Base-by-base conservation (phyloP, 1,140 invertebrate genomes). In the Ceratosolen fusciceps region DNA sequence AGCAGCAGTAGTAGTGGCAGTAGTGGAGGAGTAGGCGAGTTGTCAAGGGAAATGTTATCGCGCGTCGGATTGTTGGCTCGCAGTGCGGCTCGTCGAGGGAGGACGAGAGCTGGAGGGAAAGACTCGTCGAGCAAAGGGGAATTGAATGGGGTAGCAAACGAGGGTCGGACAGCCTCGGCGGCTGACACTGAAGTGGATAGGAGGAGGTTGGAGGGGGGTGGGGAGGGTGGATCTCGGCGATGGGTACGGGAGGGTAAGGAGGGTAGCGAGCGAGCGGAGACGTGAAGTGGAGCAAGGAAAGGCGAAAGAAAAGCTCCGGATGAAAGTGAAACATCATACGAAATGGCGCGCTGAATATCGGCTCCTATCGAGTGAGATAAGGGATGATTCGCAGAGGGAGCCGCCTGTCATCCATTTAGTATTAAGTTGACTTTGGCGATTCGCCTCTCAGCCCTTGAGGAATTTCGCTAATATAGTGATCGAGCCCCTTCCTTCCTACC, bases 41-140 rank as follows among this genome's bases (percentile, higher is more conserved):
- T 86, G 87, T 89, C 86, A 84, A 84, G 87, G 85, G 87, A 89
- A 88, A 89, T 88, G 86, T 89, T 90, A 89, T 89, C 88, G 87
- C 84, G 83, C 86, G 80, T 76, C 75, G 83, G 82, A 86, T 87
- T 84, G 85, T 84, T 80, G 82, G 62, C 39, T 19, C 49, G 56
- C 19, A 29, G 52, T 21, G 19, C 2, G 49, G 9, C 21, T 26
- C 37, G 37, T 56, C 74, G 54, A 70, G 19, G 34, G 62, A 60
- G n/a, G 3, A 72, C 60, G 77, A 70, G 74, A 83, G 81, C 75
- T 82, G 79, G 80, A 83, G 83, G 84, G 86, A 85, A 79, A 86
- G 84, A 85, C 86, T 84, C 83, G 85, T 82, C 24, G 58, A 84
- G 85, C 82, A 87, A 85, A 83, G 83, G 87, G 86, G 83, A 87